These are phyloP conservation scores for Lophotriccus pileatus DNA, from an alignment of 2,797 vertebrate species.

Conservation along the genomic window DNA sequence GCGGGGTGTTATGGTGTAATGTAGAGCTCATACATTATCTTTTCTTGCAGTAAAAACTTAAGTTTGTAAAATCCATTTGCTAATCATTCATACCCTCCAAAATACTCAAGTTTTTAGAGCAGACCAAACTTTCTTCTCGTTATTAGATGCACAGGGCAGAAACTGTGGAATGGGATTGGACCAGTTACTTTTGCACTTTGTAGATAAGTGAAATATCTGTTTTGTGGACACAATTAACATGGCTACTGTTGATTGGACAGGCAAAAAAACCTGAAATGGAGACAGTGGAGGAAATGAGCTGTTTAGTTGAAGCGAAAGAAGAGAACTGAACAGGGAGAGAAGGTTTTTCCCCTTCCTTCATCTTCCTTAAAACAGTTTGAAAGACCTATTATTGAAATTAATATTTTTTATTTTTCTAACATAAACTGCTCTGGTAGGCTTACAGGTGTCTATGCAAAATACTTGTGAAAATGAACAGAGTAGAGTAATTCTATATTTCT, in stretches of 20 bases:
- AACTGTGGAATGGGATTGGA: neutral
- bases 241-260: neutral
- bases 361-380: neutral
- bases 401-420: neutral
- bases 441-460: neutral
- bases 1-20: neutral
- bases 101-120: neutral
- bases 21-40: neutral
- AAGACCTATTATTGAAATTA: neutral
- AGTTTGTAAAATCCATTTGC: neutral
- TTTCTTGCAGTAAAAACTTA: neutral
- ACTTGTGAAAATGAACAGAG: neutral
- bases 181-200: neutral
- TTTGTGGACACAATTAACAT: neutral
- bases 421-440: neutral
- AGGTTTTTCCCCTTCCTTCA: neutral
- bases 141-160: neutral
- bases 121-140: neutral
- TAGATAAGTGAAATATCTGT: neutral
- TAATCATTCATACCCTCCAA: neutral
- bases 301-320: neutral
- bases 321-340: neutral
- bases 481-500: neutral
- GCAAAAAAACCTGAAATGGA: neutral
- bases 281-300: neutral